Conservation (phyloP, 1,140 invertebrate genomes). For the Calliphora vicina region DNA sequence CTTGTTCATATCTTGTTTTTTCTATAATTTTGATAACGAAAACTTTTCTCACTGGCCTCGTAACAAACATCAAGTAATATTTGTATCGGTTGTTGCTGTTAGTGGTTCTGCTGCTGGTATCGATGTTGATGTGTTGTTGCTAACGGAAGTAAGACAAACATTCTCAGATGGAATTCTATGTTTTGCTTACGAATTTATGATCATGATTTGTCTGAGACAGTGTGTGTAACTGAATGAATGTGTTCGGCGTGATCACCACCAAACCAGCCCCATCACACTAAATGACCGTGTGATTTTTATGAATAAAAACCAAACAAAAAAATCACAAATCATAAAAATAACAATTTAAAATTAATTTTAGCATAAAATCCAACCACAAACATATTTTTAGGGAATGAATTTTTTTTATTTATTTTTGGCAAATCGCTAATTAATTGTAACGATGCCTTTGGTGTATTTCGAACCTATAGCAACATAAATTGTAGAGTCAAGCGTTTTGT, state of each 20-base stretch:
- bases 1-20: too few species aligned
- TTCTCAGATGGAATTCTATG: neutral
- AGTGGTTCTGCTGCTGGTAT: neutral
- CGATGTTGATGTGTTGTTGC: neutral
- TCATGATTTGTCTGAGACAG: neutral
- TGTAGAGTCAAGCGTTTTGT: neutral
- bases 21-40: neutral
- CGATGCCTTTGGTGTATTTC: neutral
- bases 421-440: neutral
- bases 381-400: neutral
- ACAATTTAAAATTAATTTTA: neutral
- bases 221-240: neutral
- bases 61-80: neutral
- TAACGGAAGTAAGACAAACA: conserved; percentile 5
- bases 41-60: neutral
- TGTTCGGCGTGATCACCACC: too few species aligned
- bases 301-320: neutral
- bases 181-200: neutral
- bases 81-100: neutral
- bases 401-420: neutral
- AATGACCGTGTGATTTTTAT: conserved; percentile 4
- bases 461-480: conserved; percentile 29
- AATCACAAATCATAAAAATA: neutral
- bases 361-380: neutral
- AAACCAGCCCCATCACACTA: neutral